These are phyloP conservation scores for Cinclus cinclus DNA, from an alignment of 2,113 vertebrate genomes.

Conservation along the genomic window DNA sequence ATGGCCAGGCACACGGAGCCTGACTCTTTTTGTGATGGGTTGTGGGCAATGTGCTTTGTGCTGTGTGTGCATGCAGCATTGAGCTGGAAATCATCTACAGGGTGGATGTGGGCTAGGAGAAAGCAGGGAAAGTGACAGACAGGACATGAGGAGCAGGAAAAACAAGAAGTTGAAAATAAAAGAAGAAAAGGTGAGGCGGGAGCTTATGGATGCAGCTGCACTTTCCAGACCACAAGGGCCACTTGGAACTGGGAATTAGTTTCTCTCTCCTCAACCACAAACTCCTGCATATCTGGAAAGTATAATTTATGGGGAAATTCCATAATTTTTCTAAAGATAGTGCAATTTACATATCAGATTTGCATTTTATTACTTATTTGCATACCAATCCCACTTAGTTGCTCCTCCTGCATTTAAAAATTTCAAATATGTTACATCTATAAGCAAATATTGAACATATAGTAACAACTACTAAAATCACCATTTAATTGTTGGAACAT, in stretches of 20 bases:
- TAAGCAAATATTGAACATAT: background rate
- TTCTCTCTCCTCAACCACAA: background rate
- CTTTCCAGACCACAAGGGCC: background rate
- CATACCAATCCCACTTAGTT: background rate
- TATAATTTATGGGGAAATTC: background rate
- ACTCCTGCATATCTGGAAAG: background rate
- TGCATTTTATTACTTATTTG: background rate
- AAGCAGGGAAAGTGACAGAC: background rate
- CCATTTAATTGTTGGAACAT: background rate
- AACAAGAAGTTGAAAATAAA: background rate
- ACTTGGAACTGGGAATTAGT: background rate
- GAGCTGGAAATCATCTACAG: background rate
- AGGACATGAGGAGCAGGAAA: background rate
- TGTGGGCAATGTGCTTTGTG: background rate
- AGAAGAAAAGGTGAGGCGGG: background rate
- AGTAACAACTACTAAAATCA: background rate
- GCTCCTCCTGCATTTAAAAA: background rate
- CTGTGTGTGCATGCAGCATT: accelerated
- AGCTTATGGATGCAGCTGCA: background rate
- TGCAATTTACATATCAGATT: background rate
- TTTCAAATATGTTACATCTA: background rate
- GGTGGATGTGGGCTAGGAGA: background rate
- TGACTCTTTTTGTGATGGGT: background rate
- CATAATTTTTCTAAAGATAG: background rate
- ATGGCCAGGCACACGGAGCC: accelerated